Evolutionary conservation across 2,888 invertebrate genomes (phyloP).

Genomic region (Scrobipalpa costella): DNA sequence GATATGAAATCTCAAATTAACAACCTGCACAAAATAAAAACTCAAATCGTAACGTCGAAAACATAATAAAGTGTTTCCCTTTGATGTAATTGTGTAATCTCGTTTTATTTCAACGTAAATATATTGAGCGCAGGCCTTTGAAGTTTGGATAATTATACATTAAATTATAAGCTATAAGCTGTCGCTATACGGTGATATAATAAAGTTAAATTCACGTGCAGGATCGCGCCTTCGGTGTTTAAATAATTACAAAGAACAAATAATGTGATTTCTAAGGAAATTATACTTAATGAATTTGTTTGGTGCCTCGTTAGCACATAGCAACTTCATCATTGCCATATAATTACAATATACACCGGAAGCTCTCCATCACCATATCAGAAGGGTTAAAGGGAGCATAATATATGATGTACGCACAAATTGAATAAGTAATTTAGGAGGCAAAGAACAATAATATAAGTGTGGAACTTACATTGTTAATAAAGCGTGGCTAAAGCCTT

Average conservation of each 20-base stretch:
- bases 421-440: neutral
- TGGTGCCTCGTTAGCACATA: conserved; percentile 12
- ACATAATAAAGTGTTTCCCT: neutral
- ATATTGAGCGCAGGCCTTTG: neutral
- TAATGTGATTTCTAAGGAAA: conserved; percentile 25
- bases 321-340: conserved; percentile 11
- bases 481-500: too few relatives aligned
- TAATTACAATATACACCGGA: conserved; percentile 14
- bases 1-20: too few relatives aligned
- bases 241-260: neutral
- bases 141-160: neutral
- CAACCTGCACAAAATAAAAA: neutral
- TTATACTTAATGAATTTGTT: conserved; percentile 24
- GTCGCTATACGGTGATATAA: neutral
- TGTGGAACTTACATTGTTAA: too few relatives aligned
- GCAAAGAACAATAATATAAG: too few relatives aligned
- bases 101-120: neutral
- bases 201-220: neutral
- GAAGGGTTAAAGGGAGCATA: conserved; percentile 16
- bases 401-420: conserved; percentile 2
- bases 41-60: neutral
- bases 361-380: conserved; percentile 22
- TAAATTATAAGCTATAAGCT: neutral
- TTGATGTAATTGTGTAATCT: neutral
- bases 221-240: neutral